A percentile compares a stretch with the other conserved stretches of the same genome.
Evolutionary conservation across 2,113 vertebrate genomes (phyloP).

Genomic region (Pandion haliaetus): DNA sequence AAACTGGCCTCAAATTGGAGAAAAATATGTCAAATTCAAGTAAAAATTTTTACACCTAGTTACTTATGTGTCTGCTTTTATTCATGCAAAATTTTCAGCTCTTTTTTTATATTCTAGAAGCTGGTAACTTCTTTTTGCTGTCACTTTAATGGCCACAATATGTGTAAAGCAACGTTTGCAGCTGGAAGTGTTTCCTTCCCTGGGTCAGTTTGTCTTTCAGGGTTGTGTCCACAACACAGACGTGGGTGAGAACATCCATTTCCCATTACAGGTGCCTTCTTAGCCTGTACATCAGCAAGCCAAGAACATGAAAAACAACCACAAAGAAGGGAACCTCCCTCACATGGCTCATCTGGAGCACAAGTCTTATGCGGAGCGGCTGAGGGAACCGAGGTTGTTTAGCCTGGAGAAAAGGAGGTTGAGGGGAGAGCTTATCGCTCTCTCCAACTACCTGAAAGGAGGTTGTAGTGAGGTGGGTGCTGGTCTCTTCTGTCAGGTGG

Average conservation of each 20-base stretch:
- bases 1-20: neutral
- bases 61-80: neutral
- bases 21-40: neutral
- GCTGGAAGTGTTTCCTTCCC: neutral
- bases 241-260: neutral
- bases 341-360: fast-evolving
- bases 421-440: too few species aligned
- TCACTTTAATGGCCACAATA: neutral
- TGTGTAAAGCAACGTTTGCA: neutral
- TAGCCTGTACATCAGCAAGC: neutral
- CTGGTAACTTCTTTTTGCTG: neutral
- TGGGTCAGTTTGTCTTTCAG: neutral
- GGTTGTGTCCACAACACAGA: neutral
- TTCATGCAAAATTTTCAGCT: neutral
- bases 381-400: too few species aligned
- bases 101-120: neutral
- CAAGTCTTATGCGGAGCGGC: too few species aligned
- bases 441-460: too few species aligned
- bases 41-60: neutral
- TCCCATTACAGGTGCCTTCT: neutral
- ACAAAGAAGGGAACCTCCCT: neutral
- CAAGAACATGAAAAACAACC: neutral
- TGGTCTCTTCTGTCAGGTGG: too few species aligned
- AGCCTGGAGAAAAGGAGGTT: too few species aligned
- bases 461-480: too few species aligned